phyloP scores from a whole-genome alignment of 2,797 vertebrate genomes.

The Muraenolepis orangiensis region DNA sequence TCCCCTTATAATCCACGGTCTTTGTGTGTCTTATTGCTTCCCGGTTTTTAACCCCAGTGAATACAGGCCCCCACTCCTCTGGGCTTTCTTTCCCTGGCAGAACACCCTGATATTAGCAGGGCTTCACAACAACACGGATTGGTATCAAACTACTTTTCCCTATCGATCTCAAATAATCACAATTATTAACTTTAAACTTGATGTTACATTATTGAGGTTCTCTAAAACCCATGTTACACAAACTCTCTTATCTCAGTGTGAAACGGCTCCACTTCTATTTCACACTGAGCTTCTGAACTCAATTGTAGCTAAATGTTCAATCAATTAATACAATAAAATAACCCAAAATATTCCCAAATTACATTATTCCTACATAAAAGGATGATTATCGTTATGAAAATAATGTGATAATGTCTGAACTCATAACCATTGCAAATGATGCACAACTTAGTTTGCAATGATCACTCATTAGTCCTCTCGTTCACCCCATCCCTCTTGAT shows the following conservation, averaged over 20 bases:
- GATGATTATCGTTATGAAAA: not conserved
- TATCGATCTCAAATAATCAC: no score
- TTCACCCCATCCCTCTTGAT: no score
- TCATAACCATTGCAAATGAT: not conserved
- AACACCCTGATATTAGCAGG: not conserved
- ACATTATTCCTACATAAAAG: not conserved
- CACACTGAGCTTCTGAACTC: not conserved
- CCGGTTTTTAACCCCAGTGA: constrained; percentile 25
- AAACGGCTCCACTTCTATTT: not conserved
- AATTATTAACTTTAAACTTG: no score
- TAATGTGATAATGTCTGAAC: not conserved
- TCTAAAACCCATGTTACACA: not conserved
- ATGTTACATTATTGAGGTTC: no score
- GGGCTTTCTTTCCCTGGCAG: constrained; percentile 13
- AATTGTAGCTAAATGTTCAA: no score
- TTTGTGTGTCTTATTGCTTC: constrained; percentile 34
- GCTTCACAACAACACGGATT: no score
- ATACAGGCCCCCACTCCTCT: constrained; percentile 20
- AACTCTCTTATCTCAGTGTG: not conserved
- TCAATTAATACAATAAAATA: not conserved
- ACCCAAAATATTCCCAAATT: no score
- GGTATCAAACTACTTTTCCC: no score
- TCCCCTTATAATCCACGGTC: no score
- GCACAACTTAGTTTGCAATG: not conserved
- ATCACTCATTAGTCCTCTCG: no score